Evolutionary conservation across 2,888 invertebrate genomes (phyloP), one percentile per base, ranked within the genome.

Genomic region (Amblyjoppa fuscipennis): DNA sequence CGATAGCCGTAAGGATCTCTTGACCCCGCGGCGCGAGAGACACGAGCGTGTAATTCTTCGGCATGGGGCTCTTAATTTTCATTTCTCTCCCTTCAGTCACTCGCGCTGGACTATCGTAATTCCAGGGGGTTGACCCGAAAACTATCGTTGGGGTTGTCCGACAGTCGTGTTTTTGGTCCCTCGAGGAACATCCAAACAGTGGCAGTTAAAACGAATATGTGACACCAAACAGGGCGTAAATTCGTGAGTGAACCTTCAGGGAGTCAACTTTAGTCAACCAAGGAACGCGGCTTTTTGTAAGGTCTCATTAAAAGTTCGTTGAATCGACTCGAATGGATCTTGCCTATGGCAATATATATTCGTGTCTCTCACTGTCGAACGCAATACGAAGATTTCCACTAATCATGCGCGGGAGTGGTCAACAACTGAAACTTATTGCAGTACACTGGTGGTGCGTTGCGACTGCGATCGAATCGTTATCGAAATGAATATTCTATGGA

Each of bases 41-140:
- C 92, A 91, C 92, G 92, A 92, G 91, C 91, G 91, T 91, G 91
- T 93, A 91, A 91, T 92, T 90, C 90, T 61, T 61, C 71, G 59
- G 76, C 83, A 70, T 75, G 74, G 66, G 49, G 64, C 53, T 70
- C 64, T 79, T 81, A 53, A 64, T 71, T 75, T 70, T 73, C 41
- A 3, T 51, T 69, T 34, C 5, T 3, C 76, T 59, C n/a, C 73
- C 80, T 73, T 45, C 59, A 1, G 25, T 82, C 71, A 41, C 31
- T 76, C 51, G 49, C 25, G 64, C 69, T 64, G 4, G 34, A 61
- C 34, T 34, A 49, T 78, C 78, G 66, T 31, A 73, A 76, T 69
- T 74, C 74, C 71, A 71, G 81, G 84, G 90, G 90, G 81, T 87
- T 88, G 75, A n/a, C 11, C 68, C 66, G 38, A 71, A 16, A 34